Evolutionary conservation across 2,888 invertebrate species (phyloP), one percentile per base, ranked within the genome.

Genomic region (Aphrophora alni): DNA sequence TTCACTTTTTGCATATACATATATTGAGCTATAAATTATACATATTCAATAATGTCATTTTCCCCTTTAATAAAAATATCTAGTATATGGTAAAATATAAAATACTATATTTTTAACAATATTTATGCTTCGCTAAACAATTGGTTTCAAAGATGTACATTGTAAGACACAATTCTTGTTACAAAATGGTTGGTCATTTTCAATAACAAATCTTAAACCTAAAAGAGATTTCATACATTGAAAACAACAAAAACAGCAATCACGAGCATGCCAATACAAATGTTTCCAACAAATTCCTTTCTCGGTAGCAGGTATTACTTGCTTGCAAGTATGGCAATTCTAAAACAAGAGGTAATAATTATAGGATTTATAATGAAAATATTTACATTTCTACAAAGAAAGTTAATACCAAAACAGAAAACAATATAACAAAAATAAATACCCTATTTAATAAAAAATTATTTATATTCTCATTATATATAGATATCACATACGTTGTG

Each of bases 141-240:
- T 4, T n/a, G 59, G 14, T 59, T 59, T n/a, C 21, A 21, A n/a
- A 44, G 17, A 44, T 4, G 21, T 1, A 59, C 59, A 59, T 21
- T 59, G 59, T 59, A 59, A 59, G 10, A 59, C 59, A 59, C 59
- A 59, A 59, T 59, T 21, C 21, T 59, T 59, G 59, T 59, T 59
- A 59, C 59, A 59, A 59, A 59, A 59, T 59, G 59, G 21, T 59
- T 59, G 59, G 21, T 59, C 59, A 59, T 59, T 59, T 59, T 59
- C 21, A 59, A 59, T 21, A 59, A 59, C 59, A 21, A 59, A 59
- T 59, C 59, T 59, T 59, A 21, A 59, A 59, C 21, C 14, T 59
- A 59, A 59, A n/a, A 59, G 21, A 21, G 59, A 59, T 59, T 59
- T 59, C 21, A 21, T n/a, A 14, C 59, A 59, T 59, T 59, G 59